Evolutionary conservation across 1,140 invertebrate species (phyloP).

Genomic region (Zaprionus inermis): DNA sequence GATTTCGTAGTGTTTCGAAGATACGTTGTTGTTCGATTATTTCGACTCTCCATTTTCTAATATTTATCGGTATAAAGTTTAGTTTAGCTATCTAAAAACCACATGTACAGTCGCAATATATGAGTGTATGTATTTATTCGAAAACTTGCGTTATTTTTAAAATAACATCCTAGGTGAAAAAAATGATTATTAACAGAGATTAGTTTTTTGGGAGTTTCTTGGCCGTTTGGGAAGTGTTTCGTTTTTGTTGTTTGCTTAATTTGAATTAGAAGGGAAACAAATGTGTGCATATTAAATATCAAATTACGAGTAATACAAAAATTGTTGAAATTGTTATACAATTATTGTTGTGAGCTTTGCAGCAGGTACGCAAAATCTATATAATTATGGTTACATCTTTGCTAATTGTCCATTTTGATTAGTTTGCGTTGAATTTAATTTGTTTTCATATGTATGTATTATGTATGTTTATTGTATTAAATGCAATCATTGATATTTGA

Average conservation of each 20-base stretch:
- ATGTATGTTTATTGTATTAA: constrained; percentile 38
- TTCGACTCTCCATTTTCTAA: constrained; percentile 61
- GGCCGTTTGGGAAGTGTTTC: constrained; percentile 45
- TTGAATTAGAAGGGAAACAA: constrained; percentile 14
- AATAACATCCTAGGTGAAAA: constrained; percentile 63
- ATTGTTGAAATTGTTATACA: constrained; percentile 48
- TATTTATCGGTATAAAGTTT: constrained; percentile 76
- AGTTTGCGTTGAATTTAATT: constrained; percentile 46
- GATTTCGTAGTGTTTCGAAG: constrained; percentile 49
- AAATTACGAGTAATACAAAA: constrained; percentile 33
- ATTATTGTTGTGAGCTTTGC: constrained; percentile 44
- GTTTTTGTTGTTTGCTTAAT: constrained; percentile 13
- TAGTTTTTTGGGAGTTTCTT: constrained; percentile 34
- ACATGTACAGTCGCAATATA: constrained; percentile 70
- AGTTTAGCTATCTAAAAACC: constrained; percentile 75
- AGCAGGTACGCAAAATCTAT: constrained; percentile 17
- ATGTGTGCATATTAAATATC: constrained; percentile 34
- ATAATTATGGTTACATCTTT: constrained; percentile 6
- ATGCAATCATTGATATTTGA: constrained; percentile 72
- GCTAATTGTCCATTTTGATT: constrained; percentile 46
- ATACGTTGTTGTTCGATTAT: constrained; percentile 38
- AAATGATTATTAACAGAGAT: constrained; percentile 46
- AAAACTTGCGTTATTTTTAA: constrained; percentile 68
- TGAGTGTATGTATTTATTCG: constrained; percentile 46
- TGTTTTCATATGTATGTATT: neutral